These are phyloP conservation scores for Gasteruption jaculator DNA, from an alignment of 2,888 invertebrate species.

Conservation along the genomic window DNA sequence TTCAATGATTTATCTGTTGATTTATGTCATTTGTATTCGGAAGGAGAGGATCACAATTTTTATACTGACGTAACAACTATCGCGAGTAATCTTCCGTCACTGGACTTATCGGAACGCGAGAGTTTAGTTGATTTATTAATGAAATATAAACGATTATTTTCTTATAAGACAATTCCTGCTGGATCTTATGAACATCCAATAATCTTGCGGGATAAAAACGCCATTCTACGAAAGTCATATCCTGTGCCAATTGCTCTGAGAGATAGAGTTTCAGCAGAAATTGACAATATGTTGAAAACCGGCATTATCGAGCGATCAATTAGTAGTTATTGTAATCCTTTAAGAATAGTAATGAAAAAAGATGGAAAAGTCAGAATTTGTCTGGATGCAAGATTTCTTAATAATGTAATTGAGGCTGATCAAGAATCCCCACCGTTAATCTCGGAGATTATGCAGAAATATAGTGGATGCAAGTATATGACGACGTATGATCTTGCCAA, in stretches of 20 bases:
- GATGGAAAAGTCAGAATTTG: conserved; percentile 32
- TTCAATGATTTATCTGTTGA: no score
- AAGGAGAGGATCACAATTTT: no score
- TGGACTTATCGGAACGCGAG: no score
- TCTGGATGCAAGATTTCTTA: conserved; percentile 33
- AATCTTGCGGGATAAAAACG: conserved; percentile 26
- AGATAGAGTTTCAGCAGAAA: conserved; percentile 9
- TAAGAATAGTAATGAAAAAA: conserved; percentile 31
- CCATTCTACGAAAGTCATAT: conserved; percentile 21
- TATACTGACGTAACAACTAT: no score
- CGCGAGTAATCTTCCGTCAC: no score
- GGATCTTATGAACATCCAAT: conserved; percentile 27
- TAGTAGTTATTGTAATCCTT: conserved; percentile 31
- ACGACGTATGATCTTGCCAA: conserved; percentile 20
- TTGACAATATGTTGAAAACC: conserved; percentile 29
- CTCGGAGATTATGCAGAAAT: conserved; percentile 20
- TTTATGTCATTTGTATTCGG: no score
- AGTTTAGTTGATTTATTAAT: background rate
- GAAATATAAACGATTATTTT: conserved; percentile 21
- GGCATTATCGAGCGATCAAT: conserved; percentile 31
- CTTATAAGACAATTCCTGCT: conserved; percentile 22
- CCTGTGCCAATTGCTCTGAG: conserved; percentile 13
- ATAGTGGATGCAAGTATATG: conserved; percentile 19
- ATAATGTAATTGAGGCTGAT: conserved; percentile 29
- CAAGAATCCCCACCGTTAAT: conserved; percentile 21